A percentile compares a stretch with the other conserved stretches of the same genome.
Evolutionary conservation across 2,113 vertebrate genomes (phyloP).

Genomic region (Polypterus bichir): DNA sequence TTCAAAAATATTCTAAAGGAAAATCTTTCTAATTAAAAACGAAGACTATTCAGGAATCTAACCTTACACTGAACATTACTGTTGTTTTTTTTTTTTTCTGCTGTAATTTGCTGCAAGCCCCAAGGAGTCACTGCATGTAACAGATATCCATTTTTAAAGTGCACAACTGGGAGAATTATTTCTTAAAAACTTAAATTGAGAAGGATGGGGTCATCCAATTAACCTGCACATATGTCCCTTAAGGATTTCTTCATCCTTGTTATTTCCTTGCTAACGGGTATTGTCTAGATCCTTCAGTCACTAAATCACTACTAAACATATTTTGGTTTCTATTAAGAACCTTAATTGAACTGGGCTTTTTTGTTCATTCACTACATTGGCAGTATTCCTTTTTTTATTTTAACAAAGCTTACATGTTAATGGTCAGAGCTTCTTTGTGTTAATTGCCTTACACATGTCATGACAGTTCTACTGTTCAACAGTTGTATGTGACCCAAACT

Average conservation of each 20-base stretch:
- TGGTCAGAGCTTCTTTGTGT: not conserved
- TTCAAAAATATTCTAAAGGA: not conserved
- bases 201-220: constrained; percentile 61
- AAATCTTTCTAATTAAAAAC: constrained; percentile 22
- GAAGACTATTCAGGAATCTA: constrained; percentile 11
- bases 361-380: constrained; percentile 18
- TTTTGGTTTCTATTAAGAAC: constrained; percentile 35
- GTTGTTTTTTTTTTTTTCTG: constrained; percentile 30
- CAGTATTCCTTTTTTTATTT: not conserved
- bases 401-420: constrained; percentile 7
- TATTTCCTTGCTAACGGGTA: constrained; percentile 42
- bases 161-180: constrained; percentile 30
- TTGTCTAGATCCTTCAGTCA: constrained; percentile 42
- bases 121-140: constrained; percentile 41
- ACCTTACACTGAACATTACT: constrained; percentile 18
- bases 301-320: constrained; percentile 32
- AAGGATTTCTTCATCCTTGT: constrained; percentile 36
- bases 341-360: constrained; percentile 38
- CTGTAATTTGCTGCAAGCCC: constrained; percentile 47
- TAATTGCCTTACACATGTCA: constrained; percentile 4
- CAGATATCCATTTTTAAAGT: constrained; percentile 44
- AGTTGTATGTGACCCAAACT: too few species aligned
- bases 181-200: constrained; percentile 56
- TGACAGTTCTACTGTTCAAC: too few species aligned
- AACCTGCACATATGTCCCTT: constrained; percentile 39